Evolutionary conservation across 2,888 invertebrate genomes (phyloP), one percentile per base, ranked within the genome.

Genomic region (Eupithecia insigniata): DNA sequence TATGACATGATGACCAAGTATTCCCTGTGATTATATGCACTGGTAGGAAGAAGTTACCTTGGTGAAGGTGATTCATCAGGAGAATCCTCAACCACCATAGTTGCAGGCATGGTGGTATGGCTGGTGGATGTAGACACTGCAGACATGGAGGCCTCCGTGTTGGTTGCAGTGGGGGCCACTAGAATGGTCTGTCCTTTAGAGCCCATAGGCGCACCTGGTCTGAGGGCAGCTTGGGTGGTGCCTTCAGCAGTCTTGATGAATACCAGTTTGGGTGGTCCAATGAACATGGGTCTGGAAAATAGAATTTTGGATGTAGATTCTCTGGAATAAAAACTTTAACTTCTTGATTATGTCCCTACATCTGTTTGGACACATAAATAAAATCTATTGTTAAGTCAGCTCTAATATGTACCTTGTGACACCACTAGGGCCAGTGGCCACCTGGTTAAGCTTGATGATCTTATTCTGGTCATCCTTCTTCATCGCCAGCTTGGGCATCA

Each of bases 191-290:
- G 94, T 1, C 93, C 91, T 76, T 94, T 93, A 0, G 75, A 68
- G 22, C 64, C 67, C 10, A 79, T 70, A 12, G 92, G 88, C 6
- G 83, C 89, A 0, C 88, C 89, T 0, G 92, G 88, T 8, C 93
- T 83, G 3, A 94, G 82, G 0, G 90, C 89, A 0, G 91, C 90
- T 75, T 90, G 90, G 0, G 90, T 87, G 2, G 85, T 86, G 0
- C 91, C 92, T 76, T 94, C 94, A 0, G 90, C 83, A 1, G 94
- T 94, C 82, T 94, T 94, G 66, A 94, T 94, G 79, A 94, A 94
- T 1, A 94, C 94, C 67, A 94, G 82, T 73, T 94, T 94, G 4
- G 94, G 94, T 6, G 94, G 94, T 1, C 94, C 94, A 26, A 94
- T 93, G 78, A 94, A 94, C 91, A 94, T 92, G 70, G 94, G 94